Evolutionary conservation across 2,888 invertebrate genomes (phyloP), one percentile per base, ranked within the genome.

Genomic region (Rotaria magnacalcarata): DNA sequence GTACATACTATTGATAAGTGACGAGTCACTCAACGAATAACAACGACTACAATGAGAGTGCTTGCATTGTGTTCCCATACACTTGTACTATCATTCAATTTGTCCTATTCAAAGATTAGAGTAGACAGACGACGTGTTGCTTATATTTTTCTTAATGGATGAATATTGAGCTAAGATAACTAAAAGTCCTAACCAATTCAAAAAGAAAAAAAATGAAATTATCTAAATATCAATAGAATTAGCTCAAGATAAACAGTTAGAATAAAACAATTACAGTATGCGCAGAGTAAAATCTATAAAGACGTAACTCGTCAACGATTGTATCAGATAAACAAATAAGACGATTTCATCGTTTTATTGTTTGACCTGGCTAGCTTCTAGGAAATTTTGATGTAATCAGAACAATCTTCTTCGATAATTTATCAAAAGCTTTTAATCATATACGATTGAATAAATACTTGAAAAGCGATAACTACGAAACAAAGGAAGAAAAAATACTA

Each of bases 51-150:
- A 67, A 34, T 67, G 19, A 67, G 34, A 34, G 34, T 67, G 67
- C 67, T 67, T 67, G 67, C 67, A 67, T 67, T 67, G 67, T 67
- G 27, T 67, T 67, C 67, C 67, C 67, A 67, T 67, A 67, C 67
- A 67, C 67, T 67, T 67, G 27, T 67, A 67, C 19, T 67, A 67
- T 67, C 67, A 67, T 16, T 67, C 67, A 41, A 67, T 67, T 67
- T 67, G 34, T 67, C 14, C 34, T 67, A 67, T 67, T 67, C 67
- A 67, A 67, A 67, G 67, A 67, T 67, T 67, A 67, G 67, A 67
- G 34, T 67, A n/a, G 67, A 67, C 67, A 67, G 27, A 67, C 27
- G 11, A 27, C 27, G 67, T 67, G 34, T 67, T 67, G 67, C 67
- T 67, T 67, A 27, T 34, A 67, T 67, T 67, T 41, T 67, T 67